Evolutionary conservation across 2,888 invertebrate genomes (phyloP), one percentile per base, ranked within the genome.

Genomic region (Lordiphosa andalusiaca): DNA sequence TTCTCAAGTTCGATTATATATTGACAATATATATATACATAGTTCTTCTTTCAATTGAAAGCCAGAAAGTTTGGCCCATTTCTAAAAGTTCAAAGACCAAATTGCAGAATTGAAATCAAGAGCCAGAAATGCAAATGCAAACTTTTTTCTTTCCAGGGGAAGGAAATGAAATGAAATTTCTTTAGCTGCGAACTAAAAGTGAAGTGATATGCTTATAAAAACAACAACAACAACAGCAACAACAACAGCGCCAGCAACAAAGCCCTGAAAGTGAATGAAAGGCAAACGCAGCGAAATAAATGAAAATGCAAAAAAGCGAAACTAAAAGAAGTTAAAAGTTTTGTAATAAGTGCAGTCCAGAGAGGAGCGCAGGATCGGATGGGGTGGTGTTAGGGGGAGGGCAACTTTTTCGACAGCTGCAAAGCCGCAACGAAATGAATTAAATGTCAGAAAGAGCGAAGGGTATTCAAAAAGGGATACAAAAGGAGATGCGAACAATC

Each of bases 311-410:
- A 64, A 75, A 9, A 44, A 16, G 33, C 16, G 16, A 33, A 12
- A 72, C 62, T 68, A 64, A 49, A 62, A 53, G 65, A 84, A 76
- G 73, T 66, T 60, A 51, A 84, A 77, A 78, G 82, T 78, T 78
- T 77, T 78, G 73, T 67, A 84, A 84, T 77, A 77, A 60, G 52
- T 61, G 53, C 54, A 66, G 37, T 23, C 23, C 30, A 30, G 40
- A 30, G 46, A 33, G 46, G 21, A 53, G 46, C 35, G 21, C n/a
- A n/a, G n/a, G 6, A 40, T 5, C 12, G 10, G 4, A 39, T 30
- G 9, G 41, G 21, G 23, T 12, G 10, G 4, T 16, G 12, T 4
- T 1, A n/a, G 5, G 16, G 7, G 2, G 13, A 19, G n/a, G 33
- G 36, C 6, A 37, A 40, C 36, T 44, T 62, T 63, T 53, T 6